phyloP scores from a whole-genome alignment of 2,113 vertebrate genomes.

The Ptyas mucosa region DNA sequence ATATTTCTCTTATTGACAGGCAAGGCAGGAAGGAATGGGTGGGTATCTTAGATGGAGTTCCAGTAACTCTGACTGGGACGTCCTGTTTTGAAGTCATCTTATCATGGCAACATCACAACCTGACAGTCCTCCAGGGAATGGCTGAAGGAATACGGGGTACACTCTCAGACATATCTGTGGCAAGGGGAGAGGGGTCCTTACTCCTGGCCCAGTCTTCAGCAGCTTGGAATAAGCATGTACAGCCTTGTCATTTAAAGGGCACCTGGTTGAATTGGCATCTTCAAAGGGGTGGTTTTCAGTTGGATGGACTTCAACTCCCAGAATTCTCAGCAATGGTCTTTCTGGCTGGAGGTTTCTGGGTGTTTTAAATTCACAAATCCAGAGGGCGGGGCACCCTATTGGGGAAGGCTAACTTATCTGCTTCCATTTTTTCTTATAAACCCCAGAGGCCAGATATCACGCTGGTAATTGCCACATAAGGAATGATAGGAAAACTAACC shows the following conservation, averaged over 20 bases:
- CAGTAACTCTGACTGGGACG: background rate
- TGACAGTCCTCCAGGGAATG: background rate
- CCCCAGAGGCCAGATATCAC: background rate
- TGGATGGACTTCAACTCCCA: background rate
- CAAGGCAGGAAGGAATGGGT: background rate
- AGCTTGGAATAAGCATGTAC: background rate
- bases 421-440: too few species aligned
- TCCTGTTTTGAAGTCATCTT: background rate
- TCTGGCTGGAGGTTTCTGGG: background rate
- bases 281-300: background rate
- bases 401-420: background rate
- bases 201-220: background rate
- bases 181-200: background rate
- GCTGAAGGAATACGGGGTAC: background rate
- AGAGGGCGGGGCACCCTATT: background rate
- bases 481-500: background rate
- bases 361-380: background rate
- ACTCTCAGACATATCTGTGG: background rate
- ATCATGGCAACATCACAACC: background rate
- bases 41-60: background rate
- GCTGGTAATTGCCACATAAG: background rate
- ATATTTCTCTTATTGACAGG: background rate
- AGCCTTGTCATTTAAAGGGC: background rate
- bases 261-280: background rate
- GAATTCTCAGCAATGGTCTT: background rate